Evolutionary conservation across 2,113 vertebrate genomes (phyloP), one percentile per base, ranked within the genome.

Genomic region (Sinocyclocheilus anshuiensis): DNA sequence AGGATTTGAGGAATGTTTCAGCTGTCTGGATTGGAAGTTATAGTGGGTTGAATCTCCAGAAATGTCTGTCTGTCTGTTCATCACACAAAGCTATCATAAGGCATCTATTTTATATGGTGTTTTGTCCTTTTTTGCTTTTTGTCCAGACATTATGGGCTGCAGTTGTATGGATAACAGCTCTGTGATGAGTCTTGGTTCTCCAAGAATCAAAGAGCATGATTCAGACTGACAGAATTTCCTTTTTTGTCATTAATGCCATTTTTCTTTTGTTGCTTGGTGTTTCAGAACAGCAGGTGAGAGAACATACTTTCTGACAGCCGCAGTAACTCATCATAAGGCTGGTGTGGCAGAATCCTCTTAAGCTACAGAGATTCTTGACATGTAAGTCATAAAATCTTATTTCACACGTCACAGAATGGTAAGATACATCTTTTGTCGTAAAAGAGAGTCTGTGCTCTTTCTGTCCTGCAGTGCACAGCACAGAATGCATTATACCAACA

Each of bases 281-380:
- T 77, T 77, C 24, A 55, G 42, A 77, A 50, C 48, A 77, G 24
- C 48, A 77, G n/a, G 24, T 77, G 75, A 77, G 75, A 55, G 24
- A 77, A 22, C 50, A 77, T 57, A 12, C 16, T 55, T 16, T 77
- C 76, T 77, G 76, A 22, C 76, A 77, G 50, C 26, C 24, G 4
- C 50, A 57, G 50, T 57, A 77, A 77, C 50, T 57, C 26, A 57
- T 55, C 48, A 55, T 33, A 33, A 55, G 26, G 50, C 53, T 11
- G 16, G n/a, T 29, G 76, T 55, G 26, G 48, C 48, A 77, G 48
- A 77, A 55, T 77, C 75, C 48, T 77, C 48, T 77, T 24, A 77
- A 53, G 76, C 42, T 76, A 55, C 24, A 77, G 76, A 5, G 50
- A 77, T 77, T 50, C 76, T 77, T 77, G 76, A 77, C 76, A 33